Conservation (phyloP, 2,113 vertebrate species). For the Kryptolebias marmoratus region DNA sequence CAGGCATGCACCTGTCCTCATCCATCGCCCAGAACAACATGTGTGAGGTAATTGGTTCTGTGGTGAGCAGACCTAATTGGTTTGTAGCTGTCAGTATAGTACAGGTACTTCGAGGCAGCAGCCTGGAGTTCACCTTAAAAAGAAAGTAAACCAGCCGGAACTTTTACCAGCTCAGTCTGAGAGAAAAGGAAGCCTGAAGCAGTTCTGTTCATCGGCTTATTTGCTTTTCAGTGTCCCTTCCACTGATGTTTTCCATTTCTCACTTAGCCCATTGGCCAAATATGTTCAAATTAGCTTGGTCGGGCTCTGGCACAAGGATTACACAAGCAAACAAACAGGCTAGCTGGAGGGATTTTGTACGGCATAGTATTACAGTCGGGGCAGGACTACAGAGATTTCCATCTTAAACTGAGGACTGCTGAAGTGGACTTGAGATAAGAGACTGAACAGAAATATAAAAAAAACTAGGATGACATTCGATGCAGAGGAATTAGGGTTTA, state of each 20-base stretch:
- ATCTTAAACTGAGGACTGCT: slow-evolving; percentile 41
- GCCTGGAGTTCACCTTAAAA: slow-evolving; percentile 25
- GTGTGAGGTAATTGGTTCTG: slow-evolving; percentile 64
- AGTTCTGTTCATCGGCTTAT: slow-evolving; percentile 41
- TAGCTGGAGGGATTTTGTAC: slow-evolving; percentile 42
- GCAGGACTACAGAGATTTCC: slow-evolving; percentile 38
- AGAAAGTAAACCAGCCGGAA: slow-evolving; percentile 17
- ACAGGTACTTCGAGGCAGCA: slow-evolving; percentile 52
- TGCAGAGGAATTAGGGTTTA: background rate
- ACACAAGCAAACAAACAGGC: slow-evolving; percentile 53
- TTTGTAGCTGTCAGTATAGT: slow-evolving; percentile 57
- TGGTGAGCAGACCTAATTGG: slow-evolving; percentile 68
- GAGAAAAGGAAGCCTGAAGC: slow-evolving; percentile 4
- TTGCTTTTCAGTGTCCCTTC: slow-evolving; percentile 35
- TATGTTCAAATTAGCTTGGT: slow-evolving; percentile 58
- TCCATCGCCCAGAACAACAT: slow-evolving; percentile 51
- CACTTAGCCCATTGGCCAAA: slow-evolving; percentile 29
- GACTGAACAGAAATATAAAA: slow-evolving; percentile 8
- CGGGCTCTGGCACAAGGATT: slow-evolving; percentile 16
- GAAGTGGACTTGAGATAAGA: slow-evolving; percentile 37
- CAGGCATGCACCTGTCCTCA: slow-evolving; percentile 22
- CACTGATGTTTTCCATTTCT: slow-evolving; percentile 37
- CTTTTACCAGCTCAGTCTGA: slow-evolving; percentile 9
- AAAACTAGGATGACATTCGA: background rate
- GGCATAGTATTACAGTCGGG: slow-evolving; percentile 40